phyloP scores from a whole-genome alignment of 2,113 vertebrate genomes.

The Macquaria australasica region DNA sequence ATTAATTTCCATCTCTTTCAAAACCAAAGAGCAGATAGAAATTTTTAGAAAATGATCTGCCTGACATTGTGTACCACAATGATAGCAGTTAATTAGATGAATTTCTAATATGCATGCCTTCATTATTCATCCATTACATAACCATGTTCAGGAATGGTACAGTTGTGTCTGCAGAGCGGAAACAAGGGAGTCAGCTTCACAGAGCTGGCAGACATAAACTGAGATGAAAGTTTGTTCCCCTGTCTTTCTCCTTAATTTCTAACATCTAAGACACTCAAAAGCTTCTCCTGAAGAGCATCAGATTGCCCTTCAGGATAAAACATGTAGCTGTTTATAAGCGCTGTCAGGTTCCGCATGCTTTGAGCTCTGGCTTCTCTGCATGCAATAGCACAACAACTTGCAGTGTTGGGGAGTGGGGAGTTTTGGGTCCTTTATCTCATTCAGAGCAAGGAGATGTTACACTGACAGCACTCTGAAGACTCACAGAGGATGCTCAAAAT shows the following conservation, averaged over 20 bases:
- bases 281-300: slow-evolving; percentile 34
- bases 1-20: background rate
- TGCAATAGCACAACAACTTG: slow-evolving; percentile 33
- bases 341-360: slow-evolving; percentile 43
- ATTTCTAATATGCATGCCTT: background rate
- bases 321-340: slow-evolving; percentile 38
- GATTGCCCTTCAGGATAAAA: slow-evolving; percentile 54
- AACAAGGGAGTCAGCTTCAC: background rate
- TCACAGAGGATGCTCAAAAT: slow-evolving; percentile 35
- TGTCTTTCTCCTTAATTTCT: slow-evolving; percentile 34
- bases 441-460: slow-evolving; percentile 35
- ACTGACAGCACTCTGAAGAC: slow-evolving; percentile 40
- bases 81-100: background rate
- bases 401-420: slow-evolving; percentile 24
- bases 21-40: background rate
- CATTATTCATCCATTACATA: slow-evolving; percentile 12
- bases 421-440: slow-evolving; percentile 41
- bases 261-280: slow-evolving; percentile 35
- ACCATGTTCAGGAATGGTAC: slow-evolving; percentile 7
- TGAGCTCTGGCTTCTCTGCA: slow-evolving; percentile 15
- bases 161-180: background rate
- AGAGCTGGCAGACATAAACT: slow-evolving; percentile 35
- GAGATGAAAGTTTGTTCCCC: slow-evolving; percentile 27
- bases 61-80: background rate
- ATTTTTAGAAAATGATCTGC: background rate